Base-by-base conservation (phyloP, 2,797 vertebrate genomes). In the Cetoscarus ocellatus region DNA sequence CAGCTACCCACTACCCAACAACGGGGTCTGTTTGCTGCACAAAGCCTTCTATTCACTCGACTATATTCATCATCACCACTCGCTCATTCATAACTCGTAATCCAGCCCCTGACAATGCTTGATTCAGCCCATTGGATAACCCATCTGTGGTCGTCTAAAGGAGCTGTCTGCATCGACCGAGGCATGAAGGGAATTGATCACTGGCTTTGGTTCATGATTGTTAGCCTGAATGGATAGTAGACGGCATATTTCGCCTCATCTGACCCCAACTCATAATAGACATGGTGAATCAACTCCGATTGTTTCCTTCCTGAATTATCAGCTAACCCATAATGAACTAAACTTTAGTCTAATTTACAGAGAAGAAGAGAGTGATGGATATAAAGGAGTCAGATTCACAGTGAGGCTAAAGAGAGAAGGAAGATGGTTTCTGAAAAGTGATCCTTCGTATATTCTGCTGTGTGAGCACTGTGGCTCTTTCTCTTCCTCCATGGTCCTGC, bases 31-130 rank as follows among this genome's bases (percentile, higher is more conserved):
- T 86, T 83, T 80, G 69, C 69, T 73, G 47, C 76, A 92, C 86
- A 92, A 87, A 91, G 86, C 73, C 73, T 18, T 38, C 84, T 69
- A 86, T 93, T 94, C 84, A 92, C 77, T 70, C 68, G 38, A 61
- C 67, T 71, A 72, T 67, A 87, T 87, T 93, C 86, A 82, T 92
- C 83, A 78, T 79, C 63, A 62, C 70, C 79, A 83, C 70, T 88
- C 56, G 50, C 77, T 86, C 85, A 88, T 92, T 93, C 91, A 92
- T 89, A 87, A 92, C 85, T 91, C 49, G 49, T 83, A 82, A 88
- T 77, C 75, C 73, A 18, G 52, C 74, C 42, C 42, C 27, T 80
- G 77, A 92, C 88, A 91, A 83, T 85, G 86, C 58, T 78, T 77
- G 76, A 75, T 89, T 92, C 83, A 88, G 72, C 57, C 61, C 48